Conservation (phyloP, 2,797 vertebrate species). For the Lepilemur ruficaudatus region DNA sequence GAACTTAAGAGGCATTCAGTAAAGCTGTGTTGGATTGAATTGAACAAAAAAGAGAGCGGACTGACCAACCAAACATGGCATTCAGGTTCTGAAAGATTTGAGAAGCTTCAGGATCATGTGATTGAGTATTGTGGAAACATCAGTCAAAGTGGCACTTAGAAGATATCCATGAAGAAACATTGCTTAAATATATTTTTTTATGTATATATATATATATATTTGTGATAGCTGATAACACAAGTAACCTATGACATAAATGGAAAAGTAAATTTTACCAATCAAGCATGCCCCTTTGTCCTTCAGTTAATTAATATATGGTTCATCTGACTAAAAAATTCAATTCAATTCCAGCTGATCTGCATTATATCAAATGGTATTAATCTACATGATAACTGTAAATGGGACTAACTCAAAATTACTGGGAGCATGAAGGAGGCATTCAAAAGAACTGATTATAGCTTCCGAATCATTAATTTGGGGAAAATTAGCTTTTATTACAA, state of each 20-base stretch:
- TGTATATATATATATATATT: too few species aligned
- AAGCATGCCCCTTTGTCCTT: neutral
- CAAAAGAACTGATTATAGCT: slow-evolving; percentile 30
- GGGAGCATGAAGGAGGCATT: neutral
- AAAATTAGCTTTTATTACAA: slow-evolving; percentile 14
- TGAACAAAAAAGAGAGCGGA: neutral
- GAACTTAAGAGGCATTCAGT: neutral
- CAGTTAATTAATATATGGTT: neutral
- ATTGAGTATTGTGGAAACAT: neutral
- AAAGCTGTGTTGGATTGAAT: neutral
- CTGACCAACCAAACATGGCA: neutral
- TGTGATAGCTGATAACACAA: neutral
- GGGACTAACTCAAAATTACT: slow-evolving; percentile 1
- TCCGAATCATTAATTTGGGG: neutral
- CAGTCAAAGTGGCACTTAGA: neutral
- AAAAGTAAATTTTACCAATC: neutral
- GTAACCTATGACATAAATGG: neutral
- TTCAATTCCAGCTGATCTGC: neutral
- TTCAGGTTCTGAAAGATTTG: neutral
- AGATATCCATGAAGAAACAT: neutral
- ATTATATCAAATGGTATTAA: neutral
- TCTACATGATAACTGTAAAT: neutral
- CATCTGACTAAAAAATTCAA: neutral
- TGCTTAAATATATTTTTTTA: neutral
- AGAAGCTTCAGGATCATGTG: neutral